phyloP scores from a whole-genome alignment of 92 coral and sea anemone species.

The Desmophyllum pertusum region DNA sequence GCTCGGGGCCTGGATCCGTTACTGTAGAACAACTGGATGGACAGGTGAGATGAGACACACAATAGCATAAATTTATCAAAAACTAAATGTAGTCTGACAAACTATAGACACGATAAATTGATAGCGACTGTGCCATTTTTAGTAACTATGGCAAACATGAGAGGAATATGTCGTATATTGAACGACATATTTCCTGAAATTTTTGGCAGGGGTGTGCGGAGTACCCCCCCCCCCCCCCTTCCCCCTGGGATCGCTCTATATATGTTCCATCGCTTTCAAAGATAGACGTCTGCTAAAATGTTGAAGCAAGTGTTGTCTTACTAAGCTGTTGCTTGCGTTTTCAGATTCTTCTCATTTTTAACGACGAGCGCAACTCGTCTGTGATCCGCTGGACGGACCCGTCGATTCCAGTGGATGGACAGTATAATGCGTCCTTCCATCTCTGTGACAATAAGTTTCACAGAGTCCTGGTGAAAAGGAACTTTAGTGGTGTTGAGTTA shows the following conservation, averaged over 20 bases:
- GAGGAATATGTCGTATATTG: no score
- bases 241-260: no score
- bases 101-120: no score
- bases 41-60: slow-evolving; percentile 69
- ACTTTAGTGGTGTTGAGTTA: slow-evolving; percentile 45
- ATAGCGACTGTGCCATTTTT: no score
- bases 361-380: slow-evolving; percentile 52
- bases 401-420: slow-evolving; percentile 51
- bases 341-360: slow-evolving; percentile 75
- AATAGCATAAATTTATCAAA: not conserved
- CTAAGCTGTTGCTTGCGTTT: slow-evolving; percentile 15
- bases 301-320: no score
- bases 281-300: no score
- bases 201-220: no score
- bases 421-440: slow-evolving; percentile 83
- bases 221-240: no score
- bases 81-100: no score
- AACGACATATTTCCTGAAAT: no score
- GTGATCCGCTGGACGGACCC: slow-evolving; percentile 88
- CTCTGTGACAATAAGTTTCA: slow-evolving; percentile 92
- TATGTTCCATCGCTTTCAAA: no score
- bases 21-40: slow-evolving; percentile 87
- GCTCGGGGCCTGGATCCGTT: slow-evolving; percentile 61
- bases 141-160: no score
- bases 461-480: slow-evolving; percentile 59